Base-by-base conservation (phyloP, 2,113 vertebrate genomes). In the Myrmecophaga tridactyla region DNA sequence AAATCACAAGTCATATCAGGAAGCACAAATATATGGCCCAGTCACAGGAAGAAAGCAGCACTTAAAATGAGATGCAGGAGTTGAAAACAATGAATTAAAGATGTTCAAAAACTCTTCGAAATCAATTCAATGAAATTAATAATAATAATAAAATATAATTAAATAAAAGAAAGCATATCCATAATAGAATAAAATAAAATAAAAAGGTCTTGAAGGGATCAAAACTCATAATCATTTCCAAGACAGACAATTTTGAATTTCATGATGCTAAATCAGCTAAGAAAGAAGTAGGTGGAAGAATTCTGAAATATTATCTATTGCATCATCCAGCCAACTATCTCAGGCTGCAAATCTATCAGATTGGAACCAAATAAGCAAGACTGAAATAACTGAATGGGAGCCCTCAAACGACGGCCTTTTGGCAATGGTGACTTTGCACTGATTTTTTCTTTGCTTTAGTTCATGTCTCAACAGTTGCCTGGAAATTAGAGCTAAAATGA, bases 201-300 rank as follows among this genome's bases (percentile, higher is more conserved):
- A 63, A 53, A 89, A 90, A 36, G 12, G 27, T 72, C 48, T 51
- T 87, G 41, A 11, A 87, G 73, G 89, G 63, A 86, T 90, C 20
- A 94, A 88, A 88, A 75, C 62, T 80, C 34, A 51, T 92, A 86
- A 90, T 94, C 92, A 90, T 92, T 94, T 86, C 12, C 39, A 65
- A 36, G 23, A n/a, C 8, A 72, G 58, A 43, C 25, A 58, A 31
- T 81, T 90, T 93, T 85, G 9, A 25, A 62, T 91, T 84, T 58
- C 23, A 27, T 93, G 36, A 10, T 86, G 81, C 53, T 96, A 80
- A 70, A 75, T 84, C 86, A 58, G 51, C 80, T 90, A 89, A 81
- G 82, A 81, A 84, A 88, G n/a, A 85, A 90, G 27, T 65, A 53
- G 41, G 39, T 31, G 15, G n/a, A 86, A 94, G 53, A 81, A 77